Evolutionary conservation across 1,140 invertebrate species (phyloP).

Genomic region (Plodia interpunctella): DNA sequence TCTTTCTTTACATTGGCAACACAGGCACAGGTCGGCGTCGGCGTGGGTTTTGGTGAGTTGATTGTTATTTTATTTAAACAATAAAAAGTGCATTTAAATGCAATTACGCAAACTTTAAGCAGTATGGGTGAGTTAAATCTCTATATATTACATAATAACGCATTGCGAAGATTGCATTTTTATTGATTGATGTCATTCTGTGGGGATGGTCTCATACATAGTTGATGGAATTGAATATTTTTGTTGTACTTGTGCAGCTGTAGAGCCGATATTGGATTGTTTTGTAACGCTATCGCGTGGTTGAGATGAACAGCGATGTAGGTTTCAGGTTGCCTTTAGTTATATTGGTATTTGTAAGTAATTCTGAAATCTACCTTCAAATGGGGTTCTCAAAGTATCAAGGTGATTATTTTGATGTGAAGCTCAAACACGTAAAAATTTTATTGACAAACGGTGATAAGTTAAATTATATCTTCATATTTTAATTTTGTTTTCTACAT

Average conservation of each 20-base stretch:
- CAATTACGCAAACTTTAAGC: constrained; percentile 20
- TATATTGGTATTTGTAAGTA: background rate
- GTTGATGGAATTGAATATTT: constrained; percentile 15
- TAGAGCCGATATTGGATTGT: constrained; percentile 7
- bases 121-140: constrained; percentile 38
- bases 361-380: no score
- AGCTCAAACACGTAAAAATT: no score
- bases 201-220: constrained; percentile 34
- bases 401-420: no score
- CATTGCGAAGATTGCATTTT: constrained; percentile 32
- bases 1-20: background rate
- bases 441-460: no score
- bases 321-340: background rate
- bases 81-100: constrained; percentile 26
- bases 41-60: constrained; percentile 55
- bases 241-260: constrained; percentile 32
- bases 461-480: no score
- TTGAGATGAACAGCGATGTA: constrained; percentile 7
- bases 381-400: no score
- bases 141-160: constrained; percentile 15
- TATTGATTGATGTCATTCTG: constrained; percentile 62
- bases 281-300: constrained; percentile 3
- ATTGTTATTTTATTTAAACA: constrained; percentile 33
- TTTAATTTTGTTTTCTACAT: no score
- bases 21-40: constrained; percentile 34